phyloP scores from a whole-genome alignment of 1,140 invertebrate genomes.

The Epicauta chinensis region DNA sequence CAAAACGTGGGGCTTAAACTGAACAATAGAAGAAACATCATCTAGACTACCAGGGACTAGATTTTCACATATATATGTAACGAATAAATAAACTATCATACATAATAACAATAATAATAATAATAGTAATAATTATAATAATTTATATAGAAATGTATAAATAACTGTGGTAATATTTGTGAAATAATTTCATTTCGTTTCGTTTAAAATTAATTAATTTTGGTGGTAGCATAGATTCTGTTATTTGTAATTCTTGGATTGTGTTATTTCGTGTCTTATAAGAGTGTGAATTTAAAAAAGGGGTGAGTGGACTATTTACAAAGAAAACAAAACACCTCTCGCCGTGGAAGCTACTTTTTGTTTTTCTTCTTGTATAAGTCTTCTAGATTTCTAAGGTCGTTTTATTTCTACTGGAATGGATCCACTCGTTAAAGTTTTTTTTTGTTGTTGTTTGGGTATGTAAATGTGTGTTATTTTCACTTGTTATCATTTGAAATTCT shows the following conservation, averaged over 20 bases:
- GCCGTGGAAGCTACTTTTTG: conserved; percentile 27
- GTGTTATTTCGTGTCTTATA: background rate
- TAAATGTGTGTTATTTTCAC: conserved; percentile 26
- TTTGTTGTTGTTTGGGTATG: background rate
- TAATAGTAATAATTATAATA: background rate
- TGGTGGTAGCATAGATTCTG: background rate
- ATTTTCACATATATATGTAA: conserved; percentile 10
- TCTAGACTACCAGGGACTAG: conserved; percentile 24
- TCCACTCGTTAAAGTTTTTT: conserved; percentile 12
- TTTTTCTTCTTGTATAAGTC: no score
- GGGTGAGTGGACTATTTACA: conserved; percentile 27
- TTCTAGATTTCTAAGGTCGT: conserved; percentile 22
- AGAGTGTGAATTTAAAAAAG: no score
- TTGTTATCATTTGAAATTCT: conserved; percentile 7
- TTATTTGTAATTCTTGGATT: background rate
- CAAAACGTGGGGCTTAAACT: background rate
- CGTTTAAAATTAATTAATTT: background rate
- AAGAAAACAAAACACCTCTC: conserved; percentile 27
- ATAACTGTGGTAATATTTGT: conserved; percentile 2
- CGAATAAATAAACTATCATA: conserved; percentile 19
- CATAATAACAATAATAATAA: conserved; percentile 1
- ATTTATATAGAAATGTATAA: background rate
- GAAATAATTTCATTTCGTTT: background rate
- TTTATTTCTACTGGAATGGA: conserved; percentile 25
- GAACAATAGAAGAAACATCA: conserved; percentile 1